Base-by-base conservation (phyloP, 2,113 vertebrate species). In the Dunckerocampus dactyliophorus region DNA sequence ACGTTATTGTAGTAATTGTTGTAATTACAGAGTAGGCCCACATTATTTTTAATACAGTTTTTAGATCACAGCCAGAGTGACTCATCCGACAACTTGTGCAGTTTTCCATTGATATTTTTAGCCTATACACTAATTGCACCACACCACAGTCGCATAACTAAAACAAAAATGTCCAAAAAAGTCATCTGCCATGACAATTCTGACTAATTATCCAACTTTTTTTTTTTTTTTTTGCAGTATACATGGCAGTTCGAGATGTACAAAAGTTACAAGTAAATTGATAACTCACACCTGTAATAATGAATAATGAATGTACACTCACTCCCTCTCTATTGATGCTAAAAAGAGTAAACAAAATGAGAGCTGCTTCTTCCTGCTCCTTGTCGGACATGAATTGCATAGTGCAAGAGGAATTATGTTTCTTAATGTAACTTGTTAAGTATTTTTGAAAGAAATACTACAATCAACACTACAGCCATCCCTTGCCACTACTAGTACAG, bases 1-100 rank as follows among this genome's bases (percentile, higher is more conserved):
- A 21, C 14, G 54, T 56, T 56, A 42, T 56, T 56, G 20, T 43
- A 21, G 54, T 56, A 39, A 56, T 56, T 56, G 39, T 56, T n/a
- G n/a, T 31, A 34, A 34, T 20, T n/a, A 34, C 3, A 14, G 17
- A 55, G 31, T 14, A 56, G 34, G 12, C n/a, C n/a, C 37, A 14
- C 17, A 19, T 56, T 13, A 43, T 43, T 43, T 8, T 43, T 13
- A 42, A 15, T 53, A 21, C 34, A 56, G 3, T 43, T 12, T 34
- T 14, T 13, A 13, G 12, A 13, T 43, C 12, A 14, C 54, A 21
- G 54, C 37, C 13, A 37, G 2, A 20, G 19, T 39, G 37, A 42
- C 54, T 42, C 54, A 42, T 42, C 31, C 12, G 42, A 56, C 34
- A 20, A 21, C 6, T 39, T 12, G 6, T n/a, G 16, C 12, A 20